Conservation (phyloP, 2,888 invertebrate species). For the Ornithoptera priamus region DNA sequence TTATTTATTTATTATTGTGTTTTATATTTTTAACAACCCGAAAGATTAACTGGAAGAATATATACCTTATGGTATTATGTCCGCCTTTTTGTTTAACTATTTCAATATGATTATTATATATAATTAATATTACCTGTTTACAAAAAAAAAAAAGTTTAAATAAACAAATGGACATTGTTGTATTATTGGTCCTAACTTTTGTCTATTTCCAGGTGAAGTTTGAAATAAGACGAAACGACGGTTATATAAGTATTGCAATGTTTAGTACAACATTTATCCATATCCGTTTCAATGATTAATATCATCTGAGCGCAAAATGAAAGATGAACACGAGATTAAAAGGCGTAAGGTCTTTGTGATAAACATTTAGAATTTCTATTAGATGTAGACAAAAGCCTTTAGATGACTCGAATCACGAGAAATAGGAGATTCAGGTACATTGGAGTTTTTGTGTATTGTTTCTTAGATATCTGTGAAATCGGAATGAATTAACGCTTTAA, state of each 20-base stretch:
- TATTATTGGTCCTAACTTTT: slow-evolving; percentile 2
- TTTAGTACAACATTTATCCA: slow-evolving; percentile 69
- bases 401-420: neutral
- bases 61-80: no score
- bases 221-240: slow-evolving; percentile 46
- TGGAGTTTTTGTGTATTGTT: neutral
- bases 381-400: slow-evolving; percentile 21
- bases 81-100: no score
- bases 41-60: no score
- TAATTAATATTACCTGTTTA: neutral
- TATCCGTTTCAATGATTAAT: slow-evolving; percentile 58
- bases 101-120: neutral
- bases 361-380: slow-evolving; percentile 20
- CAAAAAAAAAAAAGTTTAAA: neutral
- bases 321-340: neutral
- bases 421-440: neutral
- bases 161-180: no score
- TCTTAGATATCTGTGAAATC: neutral
- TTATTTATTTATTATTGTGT: no score
- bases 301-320: slow-evolving; percentile 40
- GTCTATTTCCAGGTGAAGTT: slow-evolving; percentile 55
- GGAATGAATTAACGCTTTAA: neutral
- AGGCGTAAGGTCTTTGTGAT: slow-evolving; percentile 37
- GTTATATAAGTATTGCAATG: slow-evolving; percentile 47
- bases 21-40: no score